Evolutionary conservation across 2,888 invertebrate genomes (phyloP).

Genomic region (Melolontha melolontha): DNA sequence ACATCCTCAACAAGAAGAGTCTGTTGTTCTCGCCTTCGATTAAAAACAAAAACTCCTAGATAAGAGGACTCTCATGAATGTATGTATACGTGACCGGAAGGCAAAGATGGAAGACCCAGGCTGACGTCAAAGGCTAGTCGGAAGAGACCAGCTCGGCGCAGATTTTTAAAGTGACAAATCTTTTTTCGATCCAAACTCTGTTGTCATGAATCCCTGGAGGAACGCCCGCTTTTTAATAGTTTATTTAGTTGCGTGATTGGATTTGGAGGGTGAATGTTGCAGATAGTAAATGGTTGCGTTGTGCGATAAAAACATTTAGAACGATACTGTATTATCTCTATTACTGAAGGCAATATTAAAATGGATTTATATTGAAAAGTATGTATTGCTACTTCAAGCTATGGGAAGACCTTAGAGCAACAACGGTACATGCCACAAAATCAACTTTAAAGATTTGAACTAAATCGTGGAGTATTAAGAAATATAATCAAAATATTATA

Average conservation of each 20-base stretch:
- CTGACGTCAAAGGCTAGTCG: slow-evolving; percentile 15
- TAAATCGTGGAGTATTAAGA: too few species aligned
- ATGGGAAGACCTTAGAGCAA: too few species aligned
- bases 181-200: neutral
- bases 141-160: neutral
- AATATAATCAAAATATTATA: too few species aligned
- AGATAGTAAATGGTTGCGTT: too few species aligned
- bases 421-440: too few species aligned
- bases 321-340: too few species aligned
- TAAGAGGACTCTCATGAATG: slow-evolving; percentile 13
- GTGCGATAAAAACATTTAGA: too few species aligned
- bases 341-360: too few species aligned
- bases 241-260: neutral
- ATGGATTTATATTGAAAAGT: too few species aligned
- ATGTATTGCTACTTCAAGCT: too few species aligned
- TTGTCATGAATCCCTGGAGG: neutral
- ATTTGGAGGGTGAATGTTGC: neutral
- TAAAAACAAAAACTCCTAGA: slow-evolving; percentile 2
- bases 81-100: slow-evolving; percentile 27
- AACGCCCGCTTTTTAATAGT: slow-evolving; percentile 8
- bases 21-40: slow-evolving; percentile 1
- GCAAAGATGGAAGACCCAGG: slow-evolving; percentile 13
- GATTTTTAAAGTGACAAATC: slow-evolving; percentile 23
- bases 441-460: too few species aligned
- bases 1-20: neutral